Evolutionary conservation across 2,888 invertebrate genomes (phyloP).

Genomic region (Pandemis cinnamomeana): DNA sequence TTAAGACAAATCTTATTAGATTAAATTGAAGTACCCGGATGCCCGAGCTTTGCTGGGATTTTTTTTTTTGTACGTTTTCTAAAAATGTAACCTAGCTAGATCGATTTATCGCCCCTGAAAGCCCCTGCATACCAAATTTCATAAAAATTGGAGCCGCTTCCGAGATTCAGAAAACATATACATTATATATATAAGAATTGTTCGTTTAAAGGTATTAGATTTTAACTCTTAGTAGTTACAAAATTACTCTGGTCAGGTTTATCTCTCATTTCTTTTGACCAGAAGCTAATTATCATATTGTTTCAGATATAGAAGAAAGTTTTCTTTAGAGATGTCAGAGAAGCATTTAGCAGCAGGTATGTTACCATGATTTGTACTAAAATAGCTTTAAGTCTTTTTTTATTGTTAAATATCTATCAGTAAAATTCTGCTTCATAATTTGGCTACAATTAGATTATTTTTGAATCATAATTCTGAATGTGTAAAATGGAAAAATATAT

Average conservation of each 20-base stretch:
- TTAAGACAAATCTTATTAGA: background rate
- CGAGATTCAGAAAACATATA: no score
- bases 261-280: constrained; percentile 12
- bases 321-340: constrained; percentile 63
- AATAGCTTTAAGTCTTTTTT: background rate
- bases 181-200: no score
- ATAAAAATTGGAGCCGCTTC: no score
- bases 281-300: background rate
- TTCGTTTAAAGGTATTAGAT: no score
- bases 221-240: background rate
- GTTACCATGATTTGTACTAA: constrained; percentile 22
- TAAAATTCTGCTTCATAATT: constrained; percentile 17
- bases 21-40: background rate
- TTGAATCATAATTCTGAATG: background rate
- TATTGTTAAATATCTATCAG: background rate
- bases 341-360: constrained; percentile 78
- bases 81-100: no score
- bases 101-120: no score
- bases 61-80: no score
- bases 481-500: background rate
- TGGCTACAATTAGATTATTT: background rate
- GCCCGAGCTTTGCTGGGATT: no score
- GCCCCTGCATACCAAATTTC: no score
- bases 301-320: constrained; percentile 12
- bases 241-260: background rate